Conservation (phyloP, 1,140 invertebrate genomes). For the Dinothrombium tinctorium region DNA sequence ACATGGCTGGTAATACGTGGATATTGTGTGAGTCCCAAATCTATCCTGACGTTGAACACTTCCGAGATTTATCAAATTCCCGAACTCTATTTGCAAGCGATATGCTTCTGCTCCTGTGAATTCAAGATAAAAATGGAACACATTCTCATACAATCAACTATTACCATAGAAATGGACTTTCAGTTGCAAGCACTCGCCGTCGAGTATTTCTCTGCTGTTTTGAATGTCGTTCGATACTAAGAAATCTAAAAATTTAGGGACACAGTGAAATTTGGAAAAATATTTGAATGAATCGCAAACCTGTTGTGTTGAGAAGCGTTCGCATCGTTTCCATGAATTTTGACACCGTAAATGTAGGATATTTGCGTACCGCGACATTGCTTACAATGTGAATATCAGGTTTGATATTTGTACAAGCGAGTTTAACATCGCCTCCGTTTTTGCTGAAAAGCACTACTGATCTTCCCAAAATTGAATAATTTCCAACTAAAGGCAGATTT, state of each 20-base stretch:
- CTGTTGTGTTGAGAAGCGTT: slow-evolving; percentile 53
- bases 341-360: slow-evolving; percentile 54
- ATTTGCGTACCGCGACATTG: slow-evolving; percentile 60
- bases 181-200: slow-evolving; percentile 59
- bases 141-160: not conserved
- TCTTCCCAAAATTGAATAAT: slow-evolving; percentile 42
- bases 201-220: slow-evolving; percentile 45
- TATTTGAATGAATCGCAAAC: slow-evolving; percentile 64
- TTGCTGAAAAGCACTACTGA: slow-evolving; percentile 62
- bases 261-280: no score
- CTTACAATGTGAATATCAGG: slow-evolving; percentile 73
- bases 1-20: slow-evolving; percentile 17
- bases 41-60: slow-evolving; percentile 12
- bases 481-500: slow-evolving; percentile 49
- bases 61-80: slow-evolving; percentile 18
- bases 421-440: slow-evolving; percentile 32
- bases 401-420: slow-evolving; percentile 73
- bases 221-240: slow-evolving; percentile 54
- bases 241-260: no score
- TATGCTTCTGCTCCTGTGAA: slow-evolving; percentile 14
- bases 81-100: slow-evolving; percentile 16
- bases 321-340: slow-evolving; percentile 59
- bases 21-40: slow-evolving; percentile 10
- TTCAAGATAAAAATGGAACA: not conserved
- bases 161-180: slow-evolving; percentile 58